Percentiles rank a stretch among this genome's conserved stretches.
Evolutionary conservation across 2,797 vertebrate species (phyloP).

Genomic region (Silurus aristotelis): DNA sequence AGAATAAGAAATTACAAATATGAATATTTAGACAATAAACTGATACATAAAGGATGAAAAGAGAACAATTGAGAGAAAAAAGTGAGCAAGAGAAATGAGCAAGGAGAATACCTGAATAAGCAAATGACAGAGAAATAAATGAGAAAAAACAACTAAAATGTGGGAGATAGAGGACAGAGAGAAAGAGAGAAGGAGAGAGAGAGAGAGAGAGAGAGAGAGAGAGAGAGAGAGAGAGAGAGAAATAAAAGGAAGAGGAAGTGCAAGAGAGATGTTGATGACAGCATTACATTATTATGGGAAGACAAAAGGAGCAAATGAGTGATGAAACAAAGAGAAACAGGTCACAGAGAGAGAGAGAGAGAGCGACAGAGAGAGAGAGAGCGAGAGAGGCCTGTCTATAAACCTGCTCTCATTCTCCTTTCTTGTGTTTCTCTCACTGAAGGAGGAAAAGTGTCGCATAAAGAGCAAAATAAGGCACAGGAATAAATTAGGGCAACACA

Average conservation of each 20-base stretch:
- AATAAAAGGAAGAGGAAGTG: not conserved
- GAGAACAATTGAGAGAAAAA: not conserved
- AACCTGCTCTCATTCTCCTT: conserved; percentile 14
- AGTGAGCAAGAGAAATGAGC: not conserved
- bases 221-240: not conserved
- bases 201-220: not conserved
- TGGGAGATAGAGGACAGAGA: not conserved
- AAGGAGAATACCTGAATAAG: not conserved
- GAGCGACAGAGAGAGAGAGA: not conserved
- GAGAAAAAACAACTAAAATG: not conserved
- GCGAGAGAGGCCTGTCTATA: not conserved
- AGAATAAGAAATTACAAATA: not conserved
- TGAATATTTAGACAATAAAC: too few relatives aligned
- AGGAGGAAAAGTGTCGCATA: not conserved
- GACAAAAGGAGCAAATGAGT: conserved; percentile 3
- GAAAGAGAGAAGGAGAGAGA: not conserved
- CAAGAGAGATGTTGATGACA: not conserved
- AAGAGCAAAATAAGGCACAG: not conserved
- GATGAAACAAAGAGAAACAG: conserved; percentile 22
- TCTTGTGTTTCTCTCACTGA: not conserved
- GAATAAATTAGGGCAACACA: conserved; percentile 16
- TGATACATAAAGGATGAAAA: not conserved
- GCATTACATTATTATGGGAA: not conserved
- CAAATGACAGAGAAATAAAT: not conserved
- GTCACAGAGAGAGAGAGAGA: not conserved